These are phyloP conservation scores for Cuculus canorus DNA, from an alignment of 2,797 vertebrate genomes.

Conservation along the genomic window DNA sequence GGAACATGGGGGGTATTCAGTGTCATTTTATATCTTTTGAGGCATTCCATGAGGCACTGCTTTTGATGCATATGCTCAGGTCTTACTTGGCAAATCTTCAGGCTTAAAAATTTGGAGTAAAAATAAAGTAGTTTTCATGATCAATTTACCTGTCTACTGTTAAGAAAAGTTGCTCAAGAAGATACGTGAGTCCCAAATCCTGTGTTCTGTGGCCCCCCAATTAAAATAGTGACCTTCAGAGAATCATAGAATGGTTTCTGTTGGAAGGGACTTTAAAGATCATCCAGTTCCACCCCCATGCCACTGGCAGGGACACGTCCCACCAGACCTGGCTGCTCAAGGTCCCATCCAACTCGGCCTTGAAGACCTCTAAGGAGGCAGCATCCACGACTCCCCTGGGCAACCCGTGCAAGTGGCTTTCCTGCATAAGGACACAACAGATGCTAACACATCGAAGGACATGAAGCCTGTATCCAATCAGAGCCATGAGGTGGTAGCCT, in stretches of 20 bases:
- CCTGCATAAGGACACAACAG: not conserved
- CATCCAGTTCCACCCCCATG: no score
- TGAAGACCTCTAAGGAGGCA: no score
- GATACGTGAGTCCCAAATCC: not conserved
- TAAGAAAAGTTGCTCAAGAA: not conserved
- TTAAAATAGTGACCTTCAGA: not conserved
- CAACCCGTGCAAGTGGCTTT: not conserved
- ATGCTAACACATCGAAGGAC: fast-evolving
- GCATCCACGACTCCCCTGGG: no score
- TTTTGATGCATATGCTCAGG: not conserved
- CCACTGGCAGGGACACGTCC: no score
- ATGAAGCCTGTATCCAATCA: not conserved
- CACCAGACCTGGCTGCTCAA: no score
- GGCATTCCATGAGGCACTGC: not conserved
- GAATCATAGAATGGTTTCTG: no score
- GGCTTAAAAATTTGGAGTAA: not conserved
- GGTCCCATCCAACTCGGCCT: no score
- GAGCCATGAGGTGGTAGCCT: not conserved
- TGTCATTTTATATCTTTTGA: not conserved
- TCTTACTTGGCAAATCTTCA: not conserved
- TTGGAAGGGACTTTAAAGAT: no score
- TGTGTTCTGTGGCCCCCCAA: not conserved
- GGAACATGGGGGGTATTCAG: not conserved
- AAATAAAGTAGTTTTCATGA: not conserved
- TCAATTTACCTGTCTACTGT: not conserved